Conservation (phyloP, 2,888 invertebrate genomes). For the Apodemia hepburni region DNA sequence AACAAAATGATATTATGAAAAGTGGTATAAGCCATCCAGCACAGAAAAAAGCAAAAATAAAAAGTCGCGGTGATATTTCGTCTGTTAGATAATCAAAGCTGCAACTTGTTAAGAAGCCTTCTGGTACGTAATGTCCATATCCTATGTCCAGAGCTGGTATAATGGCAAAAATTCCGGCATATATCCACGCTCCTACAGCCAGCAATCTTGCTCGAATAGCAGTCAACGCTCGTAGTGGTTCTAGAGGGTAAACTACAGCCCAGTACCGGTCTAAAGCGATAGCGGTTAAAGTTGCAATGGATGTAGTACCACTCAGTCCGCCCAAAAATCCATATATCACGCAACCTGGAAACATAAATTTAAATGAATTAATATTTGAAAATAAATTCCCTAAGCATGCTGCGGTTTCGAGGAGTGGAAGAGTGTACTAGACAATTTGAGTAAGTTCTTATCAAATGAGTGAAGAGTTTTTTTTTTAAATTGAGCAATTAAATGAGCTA, state of each 20-base stretch:
- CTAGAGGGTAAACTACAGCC: constrained; percentile 89
- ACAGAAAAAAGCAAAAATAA: constrained; percentile 87
- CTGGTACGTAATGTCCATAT: constrained; percentile 88
- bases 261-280: constrained; percentile 91
- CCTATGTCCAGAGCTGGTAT: constrained; percentile 86
- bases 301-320: constrained; percentile 89
- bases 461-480: too few species aligned
- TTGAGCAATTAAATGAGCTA: too few species aligned
- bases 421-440: too few species aligned
- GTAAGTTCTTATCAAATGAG: too few species aligned
- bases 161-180: constrained; percentile 84
- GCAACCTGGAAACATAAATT: constrained; percentile 82
- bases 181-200: constrained; percentile 85
- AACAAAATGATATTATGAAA: constrained; percentile 85
- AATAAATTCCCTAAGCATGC: too few species aligned
- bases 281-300: constrained; percentile 89
- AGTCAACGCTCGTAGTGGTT: constrained; percentile 82
- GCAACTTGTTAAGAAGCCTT: constrained; percentile 91
- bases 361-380: too few species aligned
- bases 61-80: constrained; percentile 80
- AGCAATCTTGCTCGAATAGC: constrained; percentile 81
- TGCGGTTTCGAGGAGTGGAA: too few species aligned
- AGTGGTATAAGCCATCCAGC: constrained; percentile 89
- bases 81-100: constrained; percentile 91
- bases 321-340: constrained; percentile 90